Base-by-base conservation (phyloP, 2,113 vertebrate genomes). In the Sula dactylatra region DNA sequence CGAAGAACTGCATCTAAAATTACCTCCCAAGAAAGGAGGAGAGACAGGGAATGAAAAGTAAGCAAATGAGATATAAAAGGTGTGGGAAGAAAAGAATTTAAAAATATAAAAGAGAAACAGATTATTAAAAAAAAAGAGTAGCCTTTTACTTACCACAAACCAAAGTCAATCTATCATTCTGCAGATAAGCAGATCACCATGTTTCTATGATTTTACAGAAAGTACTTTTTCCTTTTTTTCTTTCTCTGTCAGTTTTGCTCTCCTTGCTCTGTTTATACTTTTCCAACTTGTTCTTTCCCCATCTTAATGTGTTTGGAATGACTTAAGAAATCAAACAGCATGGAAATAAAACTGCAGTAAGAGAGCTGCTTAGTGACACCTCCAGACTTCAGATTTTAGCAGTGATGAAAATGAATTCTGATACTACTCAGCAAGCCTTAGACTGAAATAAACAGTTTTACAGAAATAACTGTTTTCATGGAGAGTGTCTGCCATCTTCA, bases 261-360 rank as follows among this genome's bases (percentile, higher is more conserved):
- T 81, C 16, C 18, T 73, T 42, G 31, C 34, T 82, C 31, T 82
- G 22, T 87, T 76, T 72, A 44, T 73, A 69, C 27, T 11, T 58
- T 86, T 90, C 70, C 59, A 81, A 27, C 32, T 82, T 93, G 15
- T 80, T 92, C 17, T 88, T 94, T 93, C 36, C 47, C 11, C 32
- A 64, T 31, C 26, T 58, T 86, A 82, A 87, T 56, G 36, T 49
- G 14, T 78, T 86, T 65, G 26, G 76, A 86, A 87, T 61, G 8
- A 84, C 56, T 95, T 84, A 82, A 94, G 84, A 91, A 95, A 96
- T 47, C 32, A 94, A 77, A 83, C 36, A 90, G 19, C 67, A 66
- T 18, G 38, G 74, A 90, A 95, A 88, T 90, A 95, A 85, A 92
- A 90, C 66, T 86, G 64, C 65, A 93, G 8, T 77, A 86, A 94